Evolutionary conservation across 1,140 invertebrate species (phyloP).

Genomic region (Colletes latitarsis): DNA sequence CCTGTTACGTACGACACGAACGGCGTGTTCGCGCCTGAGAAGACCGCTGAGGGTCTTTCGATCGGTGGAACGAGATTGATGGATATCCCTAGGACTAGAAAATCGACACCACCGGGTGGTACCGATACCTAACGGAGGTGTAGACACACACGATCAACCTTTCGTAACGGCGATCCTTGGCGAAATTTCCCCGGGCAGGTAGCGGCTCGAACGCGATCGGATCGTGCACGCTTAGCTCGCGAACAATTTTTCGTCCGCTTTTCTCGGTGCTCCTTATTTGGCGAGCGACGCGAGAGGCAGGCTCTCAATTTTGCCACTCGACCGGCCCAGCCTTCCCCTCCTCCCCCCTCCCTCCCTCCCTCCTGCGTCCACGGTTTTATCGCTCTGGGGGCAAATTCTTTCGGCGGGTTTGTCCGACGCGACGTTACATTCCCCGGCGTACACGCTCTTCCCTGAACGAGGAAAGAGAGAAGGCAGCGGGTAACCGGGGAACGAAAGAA

Average conservation of each 20-base stretch:
- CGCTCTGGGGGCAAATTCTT: constrained; percentile 15
- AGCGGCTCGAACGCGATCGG: no score
- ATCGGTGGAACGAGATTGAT: no score
- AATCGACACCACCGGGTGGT: no score
- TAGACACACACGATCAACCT: no score
- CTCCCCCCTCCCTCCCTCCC: not conserved
- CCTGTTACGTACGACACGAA: no score
- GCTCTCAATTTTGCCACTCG: not conserved
- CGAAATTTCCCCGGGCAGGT: no score
- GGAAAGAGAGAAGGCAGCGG: not conserved
- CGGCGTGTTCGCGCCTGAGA: no score
- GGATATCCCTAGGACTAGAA: no score
- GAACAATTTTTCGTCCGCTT: not conserved
- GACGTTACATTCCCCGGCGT: not conserved
- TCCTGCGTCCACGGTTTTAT: not conserved
- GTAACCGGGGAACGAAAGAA: not conserved
- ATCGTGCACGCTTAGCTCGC: no score
- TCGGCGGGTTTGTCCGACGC: not conserved
- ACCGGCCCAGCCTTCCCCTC: not conserved
- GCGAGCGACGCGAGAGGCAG: not conserved
- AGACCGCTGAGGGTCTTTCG: no score
- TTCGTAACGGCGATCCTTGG: no score
- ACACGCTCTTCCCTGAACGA: not conserved
- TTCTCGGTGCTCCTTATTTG: not conserved
- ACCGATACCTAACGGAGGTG: no score